Base-by-base conservation (phyloP, 2,888 invertebrate genomes). In the Esperia sulphurella region DNA sequence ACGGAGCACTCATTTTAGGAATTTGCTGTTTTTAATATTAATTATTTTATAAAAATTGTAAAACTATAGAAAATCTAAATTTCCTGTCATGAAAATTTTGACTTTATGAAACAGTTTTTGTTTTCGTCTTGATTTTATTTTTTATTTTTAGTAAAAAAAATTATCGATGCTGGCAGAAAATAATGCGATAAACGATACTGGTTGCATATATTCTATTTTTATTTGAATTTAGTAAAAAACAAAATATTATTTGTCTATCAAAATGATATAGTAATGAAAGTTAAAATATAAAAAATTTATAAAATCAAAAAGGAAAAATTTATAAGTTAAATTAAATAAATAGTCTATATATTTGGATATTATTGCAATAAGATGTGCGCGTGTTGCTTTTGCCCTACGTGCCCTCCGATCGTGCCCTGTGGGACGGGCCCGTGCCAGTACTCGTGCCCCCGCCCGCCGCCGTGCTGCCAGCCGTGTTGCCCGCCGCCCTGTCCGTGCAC, bases 1-100 rank as follows among this genome's bases (percentile, higher is more conserved):
- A 84, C 1, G 87, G 83, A 58, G 85, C 86, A 71, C 86, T 85
- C 87, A 88, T 87, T 79, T 73, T 69, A 14, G 14, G 8, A 55
- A 29, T 43, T 35, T 35, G n/a, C 35, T 35, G n/a, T 35, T 35
- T 35, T 35, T 35, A 33, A n/a, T 21, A 50, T 59, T 65, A n/a
- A n/a, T 67, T 77, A 68, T 60, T 48, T 9, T 9, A 30, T 40
- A 28, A 44, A 44, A 37, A 37, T 43, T 43, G 31, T 6, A 21
- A 12, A 38, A 38, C 21, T 21, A 14, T 41, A 41, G 8, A 14
- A 14, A n/a, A 7, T n/a, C 1, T 14, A 47, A 48, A 48, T 59
- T 46, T 52, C 2, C 13, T 14, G 21, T 39, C 12, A 41, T 12
- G 30, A 29, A 12, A 29, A 12, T 41, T 41, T 29, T 41, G 21